Evolutionary conservation across 2,113 vertebrate genomes (phyloP).

Genomic region (Meleagris gallopavo): DNA sequence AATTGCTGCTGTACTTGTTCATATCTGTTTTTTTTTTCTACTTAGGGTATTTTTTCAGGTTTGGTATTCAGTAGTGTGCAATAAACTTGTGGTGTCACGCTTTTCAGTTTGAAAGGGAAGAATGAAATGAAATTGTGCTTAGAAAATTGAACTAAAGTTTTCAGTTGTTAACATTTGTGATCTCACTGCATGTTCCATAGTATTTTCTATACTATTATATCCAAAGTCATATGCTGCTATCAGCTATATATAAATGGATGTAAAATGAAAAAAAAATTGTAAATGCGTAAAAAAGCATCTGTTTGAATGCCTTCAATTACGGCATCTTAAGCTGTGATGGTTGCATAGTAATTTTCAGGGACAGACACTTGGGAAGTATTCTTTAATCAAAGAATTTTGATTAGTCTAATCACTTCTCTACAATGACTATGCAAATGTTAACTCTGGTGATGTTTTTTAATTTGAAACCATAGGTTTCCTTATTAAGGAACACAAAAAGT

Average conservation of each 20-base stretch:
- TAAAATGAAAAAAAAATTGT: not conserved
- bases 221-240: not conserved
- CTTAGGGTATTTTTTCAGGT: not conserved
- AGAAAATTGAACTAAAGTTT: not conserved
- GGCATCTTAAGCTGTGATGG: not conserved
- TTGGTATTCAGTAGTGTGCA: not conserved
- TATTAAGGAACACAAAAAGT: slow-evolving; percentile 66
- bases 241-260: not conserved
- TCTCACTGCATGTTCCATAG: not conserved
- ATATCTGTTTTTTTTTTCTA: not conserved
- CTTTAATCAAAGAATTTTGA: slow-evolving; percentile 77
- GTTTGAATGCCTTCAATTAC: not conserved
- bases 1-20: not conserved
- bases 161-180: not conserved
- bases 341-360: slow-evolving; percentile 63
- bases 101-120: not conserved
- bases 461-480: slow-evolving; percentile 72
- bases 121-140: not conserved
- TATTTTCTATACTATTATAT: no score
- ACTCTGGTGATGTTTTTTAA: slow-evolving; percentile 52
- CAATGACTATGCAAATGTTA: slow-evolving; percentile 67
- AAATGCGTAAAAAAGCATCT: not conserved
- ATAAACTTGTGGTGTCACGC: not conserved
- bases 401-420: slow-evolving; percentile 71
- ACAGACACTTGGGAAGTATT: slow-evolving; percentile 52